These are phyloP conservation scores for Napeogenes sylphis DNA, from an alignment of 2,888 invertebrate genomes.

Conservation along the genomic window DNA sequence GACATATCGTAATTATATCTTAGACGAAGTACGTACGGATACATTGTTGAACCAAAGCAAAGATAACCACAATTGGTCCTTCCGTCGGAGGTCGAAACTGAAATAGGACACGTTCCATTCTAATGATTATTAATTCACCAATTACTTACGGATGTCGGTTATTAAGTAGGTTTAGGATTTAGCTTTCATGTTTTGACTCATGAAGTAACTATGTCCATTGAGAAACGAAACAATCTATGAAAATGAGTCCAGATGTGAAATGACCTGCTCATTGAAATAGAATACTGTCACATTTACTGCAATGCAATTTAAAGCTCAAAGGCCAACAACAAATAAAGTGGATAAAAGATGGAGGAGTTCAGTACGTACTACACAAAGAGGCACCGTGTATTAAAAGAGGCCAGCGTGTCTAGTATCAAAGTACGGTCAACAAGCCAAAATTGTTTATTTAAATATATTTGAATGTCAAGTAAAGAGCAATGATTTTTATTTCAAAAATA, in stretches of 20 bases:
- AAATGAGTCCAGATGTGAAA: not conserved
- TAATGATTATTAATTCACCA: not conserved
- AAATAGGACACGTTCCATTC: not conserved
- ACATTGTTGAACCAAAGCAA: not conserved
- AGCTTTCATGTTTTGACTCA: not conserved
- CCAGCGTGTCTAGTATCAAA: constrained; percentile 21
- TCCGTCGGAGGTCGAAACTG: not conserved
- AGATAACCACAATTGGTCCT: not conserved
- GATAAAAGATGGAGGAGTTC: constrained; percentile 13
- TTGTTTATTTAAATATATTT: no score
- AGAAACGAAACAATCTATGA: not conserved
- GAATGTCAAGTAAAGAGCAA: not conserved
- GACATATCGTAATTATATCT: not conserved
- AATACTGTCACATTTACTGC: not conserved
- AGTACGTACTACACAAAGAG: constrained; percentile 18
- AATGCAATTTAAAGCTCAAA: constrained; percentile 2
- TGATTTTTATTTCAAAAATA: no score
- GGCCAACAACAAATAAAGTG: constrained; percentile 14
- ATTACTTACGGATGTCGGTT: not conserved
- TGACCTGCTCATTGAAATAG: not conserved
- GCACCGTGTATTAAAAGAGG: constrained; percentile 27
- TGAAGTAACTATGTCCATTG: not conserved
- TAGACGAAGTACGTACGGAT: not conserved
- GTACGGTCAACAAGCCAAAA: constrained; percentile 17
- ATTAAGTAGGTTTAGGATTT: not conserved